These are phyloP conservation scores for Sphaerodactylus townsendi DNA, from an alignment of 2,113 vertebrate genomes.

Conservation along the genomic window DNA sequence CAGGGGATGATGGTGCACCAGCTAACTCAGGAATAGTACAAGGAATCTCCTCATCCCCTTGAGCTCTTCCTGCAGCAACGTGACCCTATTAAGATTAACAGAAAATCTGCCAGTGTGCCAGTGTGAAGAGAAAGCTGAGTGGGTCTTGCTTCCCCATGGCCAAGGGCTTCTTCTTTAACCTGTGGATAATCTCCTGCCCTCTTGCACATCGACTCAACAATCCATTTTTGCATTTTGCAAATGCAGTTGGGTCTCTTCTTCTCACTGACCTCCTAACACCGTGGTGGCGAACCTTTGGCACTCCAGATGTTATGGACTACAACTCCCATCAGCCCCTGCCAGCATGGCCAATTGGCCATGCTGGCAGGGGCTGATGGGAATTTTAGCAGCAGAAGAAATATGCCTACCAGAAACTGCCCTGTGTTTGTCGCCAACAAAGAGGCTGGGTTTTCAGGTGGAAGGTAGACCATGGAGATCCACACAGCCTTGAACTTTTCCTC, in stretches of 20 bases:
- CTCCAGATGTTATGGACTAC: no score
- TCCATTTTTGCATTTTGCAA: slow-evolving; percentile 53
- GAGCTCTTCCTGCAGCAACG: slow-evolving; percentile 51
- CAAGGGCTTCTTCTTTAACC: slow-evolving; percentile 23
- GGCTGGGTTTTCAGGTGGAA: no score
- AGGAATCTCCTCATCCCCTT: slow-evolving; percentile 61
- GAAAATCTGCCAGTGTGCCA: slow-evolving; percentile 51
- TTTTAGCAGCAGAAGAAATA: slow-evolving; percentile 20
- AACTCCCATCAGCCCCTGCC: no score
- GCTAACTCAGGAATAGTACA: neutral
- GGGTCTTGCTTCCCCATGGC: slow-evolving; percentile 45
- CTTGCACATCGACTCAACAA: slow-evolving; percentile 1
- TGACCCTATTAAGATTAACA: slow-evolving; percentile 44
- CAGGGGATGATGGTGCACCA: neutral
- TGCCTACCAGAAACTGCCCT: neutral
- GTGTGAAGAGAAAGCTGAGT: slow-evolving; percentile 53
- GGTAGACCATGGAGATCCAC: neutral
- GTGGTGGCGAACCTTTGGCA: no score
- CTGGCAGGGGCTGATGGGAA: no score
- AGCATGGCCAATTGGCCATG: no score
- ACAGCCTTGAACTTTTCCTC: slow-evolving; percentile 16
- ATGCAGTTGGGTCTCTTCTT: slow-evolving; percentile 46
- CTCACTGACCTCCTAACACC: slow-evolving; percentile 63
- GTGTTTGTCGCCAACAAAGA: no score
- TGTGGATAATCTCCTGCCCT: slow-evolving; percentile 51